A percentile compares a stretch with the other conserved stretches of the same genome.
Evolutionary conservation across 2,888 invertebrate species (phyloP).

Genomic region (Nysson spinosus): DNA sequence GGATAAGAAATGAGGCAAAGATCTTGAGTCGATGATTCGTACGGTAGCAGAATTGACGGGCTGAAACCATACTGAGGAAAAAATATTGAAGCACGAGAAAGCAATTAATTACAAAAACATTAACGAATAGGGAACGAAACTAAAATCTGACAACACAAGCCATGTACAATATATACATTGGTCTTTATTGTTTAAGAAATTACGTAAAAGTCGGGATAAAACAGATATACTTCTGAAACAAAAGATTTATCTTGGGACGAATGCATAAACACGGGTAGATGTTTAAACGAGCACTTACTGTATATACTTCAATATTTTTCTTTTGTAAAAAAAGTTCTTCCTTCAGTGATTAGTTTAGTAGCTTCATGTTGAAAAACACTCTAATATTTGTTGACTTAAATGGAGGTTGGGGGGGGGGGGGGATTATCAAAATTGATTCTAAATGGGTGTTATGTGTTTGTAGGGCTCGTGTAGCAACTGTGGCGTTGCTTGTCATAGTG

Average conservation of each 20-base stretch:
- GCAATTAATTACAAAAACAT: slow-evolving; percentile 5
- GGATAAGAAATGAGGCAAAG: slow-evolving; percentile 4
- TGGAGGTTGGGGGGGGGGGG: slow-evolving; percentile 44
- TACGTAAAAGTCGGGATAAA: no score
- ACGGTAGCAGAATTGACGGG: slow-evolving; percentile 37
- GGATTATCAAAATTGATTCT: slow-evolving; percentile 45
- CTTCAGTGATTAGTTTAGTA: slow-evolving; percentile 30
- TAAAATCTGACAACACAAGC: no score
- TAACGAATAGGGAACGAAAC: no score
- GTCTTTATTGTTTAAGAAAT: slow-evolving; percentile 1
- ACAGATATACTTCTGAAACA: background rate
- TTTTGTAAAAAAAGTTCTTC: slow-evolving; percentile 6
- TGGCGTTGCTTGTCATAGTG: slow-evolving; percentile 86
- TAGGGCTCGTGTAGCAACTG: slow-evolving; percentile 82
- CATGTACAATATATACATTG: slow-evolving; percentile 1
- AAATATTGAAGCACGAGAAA: slow-evolving; percentile 22
- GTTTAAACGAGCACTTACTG: slow-evolving; percentile 3
- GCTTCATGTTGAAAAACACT: slow-evolving; percentile 15
- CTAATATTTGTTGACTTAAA: slow-evolving; percentile 9
- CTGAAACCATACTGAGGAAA: slow-evolving; percentile 51
- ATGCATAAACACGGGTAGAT: slow-evolving; percentile 12
- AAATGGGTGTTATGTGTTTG: slow-evolving; percentile 77
- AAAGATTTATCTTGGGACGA: slow-evolving; percentile 15
- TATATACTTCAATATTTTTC: slow-evolving; percentile 23
- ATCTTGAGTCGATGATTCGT: background rate